These are phyloP conservation scores for Mareca strepera DNA, from an alignment of 2,797 vertebrate genomes.

Conservation along the genomic window DNA sequence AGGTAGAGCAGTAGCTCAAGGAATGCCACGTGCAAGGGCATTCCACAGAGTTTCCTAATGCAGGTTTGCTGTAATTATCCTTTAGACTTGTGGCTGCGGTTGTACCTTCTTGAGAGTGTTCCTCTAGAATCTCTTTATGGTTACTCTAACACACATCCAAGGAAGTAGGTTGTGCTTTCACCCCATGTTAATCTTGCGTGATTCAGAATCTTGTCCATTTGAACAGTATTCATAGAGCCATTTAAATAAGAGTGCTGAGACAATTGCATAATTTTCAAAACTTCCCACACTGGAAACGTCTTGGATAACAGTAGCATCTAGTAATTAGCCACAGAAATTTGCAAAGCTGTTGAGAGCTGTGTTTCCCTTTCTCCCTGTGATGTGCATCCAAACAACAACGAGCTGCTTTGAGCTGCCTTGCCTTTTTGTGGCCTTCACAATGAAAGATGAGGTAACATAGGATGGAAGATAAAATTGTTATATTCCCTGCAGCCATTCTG, in stretches of 20 bases:
- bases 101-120: neutral
- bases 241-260: neutral
- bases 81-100: neutral
- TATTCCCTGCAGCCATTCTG: neutral
- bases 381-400: neutral
- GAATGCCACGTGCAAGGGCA: neutral
- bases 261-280: neutral
- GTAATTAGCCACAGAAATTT: conserved; percentile 15
- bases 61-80: neutral
- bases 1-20: neutral
- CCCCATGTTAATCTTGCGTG: neutral
- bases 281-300: conserved; percentile 2
- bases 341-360: neutral
- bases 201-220: neutral
- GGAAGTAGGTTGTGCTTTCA: neutral
- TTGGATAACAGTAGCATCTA: conserved; percentile 1
- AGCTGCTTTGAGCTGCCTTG: neutral
- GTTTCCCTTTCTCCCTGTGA: neutral
- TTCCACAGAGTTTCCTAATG: neutral
- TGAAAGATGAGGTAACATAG: neutral
- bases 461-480: conserved; percentile 8
- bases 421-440: conserved; percentile 4
- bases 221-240: neutral
- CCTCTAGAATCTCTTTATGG: neutral
- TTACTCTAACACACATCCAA: neutral